Evolutionary conservation across 2,113 vertebrate genomes (phyloP).

Genomic region (Eclectus roratus): DNA sequence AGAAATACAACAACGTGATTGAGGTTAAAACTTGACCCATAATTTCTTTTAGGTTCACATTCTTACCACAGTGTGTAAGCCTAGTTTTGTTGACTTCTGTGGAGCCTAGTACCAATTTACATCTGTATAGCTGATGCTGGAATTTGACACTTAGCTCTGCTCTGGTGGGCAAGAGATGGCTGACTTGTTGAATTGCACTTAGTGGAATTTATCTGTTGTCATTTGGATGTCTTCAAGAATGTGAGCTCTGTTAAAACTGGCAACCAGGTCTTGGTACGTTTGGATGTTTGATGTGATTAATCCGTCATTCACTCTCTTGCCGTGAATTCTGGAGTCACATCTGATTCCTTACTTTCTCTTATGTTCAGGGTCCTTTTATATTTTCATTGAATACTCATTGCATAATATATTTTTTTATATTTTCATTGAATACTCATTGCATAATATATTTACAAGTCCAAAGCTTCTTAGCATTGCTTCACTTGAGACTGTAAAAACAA

Average conservation of each 20-base stretch:
- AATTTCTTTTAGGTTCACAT: not conserved
- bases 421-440: not conserved
- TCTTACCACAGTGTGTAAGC: not conserved
- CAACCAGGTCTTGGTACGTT: not conserved
- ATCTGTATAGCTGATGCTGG: not conserved
- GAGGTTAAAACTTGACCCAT: not conserved
- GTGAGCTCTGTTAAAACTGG: not conserved
- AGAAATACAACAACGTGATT: not conserved
- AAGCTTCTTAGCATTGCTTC: not conserved
- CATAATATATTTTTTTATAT: not conserved
- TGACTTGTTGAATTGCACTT: not conserved
- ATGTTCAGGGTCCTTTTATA: not conserved
- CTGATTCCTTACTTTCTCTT: not conserved
- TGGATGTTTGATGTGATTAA: not conserved
- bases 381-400: not conserved
- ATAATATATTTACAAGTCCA: not conserved
- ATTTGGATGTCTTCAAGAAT: not conserved
- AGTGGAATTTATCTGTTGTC: not conserved
- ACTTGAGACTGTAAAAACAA: not conserved
- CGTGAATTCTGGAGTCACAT: not conserved
- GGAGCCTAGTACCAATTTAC: not conserved
- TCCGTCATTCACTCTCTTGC: fast-evolving
- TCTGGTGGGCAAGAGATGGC: not conserved
- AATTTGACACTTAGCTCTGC: not conserved
- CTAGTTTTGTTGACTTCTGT: not conserved